Base-by-base conservation (phyloP, 2,888 invertebrate species). In the Protophormia terraenovae region DNA sequence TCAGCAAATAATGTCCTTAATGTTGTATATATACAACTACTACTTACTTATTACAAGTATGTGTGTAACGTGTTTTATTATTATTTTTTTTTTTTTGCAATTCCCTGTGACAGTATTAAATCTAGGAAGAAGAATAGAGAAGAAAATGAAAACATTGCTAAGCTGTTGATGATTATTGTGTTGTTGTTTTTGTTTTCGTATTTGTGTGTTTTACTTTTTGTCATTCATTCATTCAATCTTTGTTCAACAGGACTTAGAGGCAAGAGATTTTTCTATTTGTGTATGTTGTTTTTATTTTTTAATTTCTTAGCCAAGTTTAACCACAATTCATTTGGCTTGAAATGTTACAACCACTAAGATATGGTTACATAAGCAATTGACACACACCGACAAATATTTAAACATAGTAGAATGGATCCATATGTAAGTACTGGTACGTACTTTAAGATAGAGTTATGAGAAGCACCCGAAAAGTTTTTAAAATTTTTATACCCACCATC, bases 311-410 rank as follows among this genome's bases (percentile, higher is more conserved):
- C 38, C 60, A 72, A 73, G 47, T 60, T n/a, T 47, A 41, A 77
- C 76, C 80, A 72, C 80, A 84, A 81, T 62, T 84, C 69, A 66
- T 76, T 81, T 76, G 72, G 66, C 66, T 81, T 72, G 66, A 76
- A 77, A 69, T 77, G 67, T 60, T 24, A 19, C 67, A 73, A 75
- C 80, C 76, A 81, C 80, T 45, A 64, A 84, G 69, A 69, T 75
- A 79, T 75, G 83, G 79, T 79, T 60, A 77, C 62, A 77, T 50
- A 84, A 79, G 66, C 45, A 12, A 75, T 71, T 47, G 69, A 58
- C 67, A 73, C 29, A 64, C 24, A 73, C 7, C 14, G 14, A 77
- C 19, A 45, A 22, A 22, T 50, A 3, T 1, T 22, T 47, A 19
- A 58, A 14, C 12, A 69, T n/a, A n/a, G n/a, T n/a, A n/a, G n/a